These are phyloP conservation scores for Martes martes DNA, from an alignment of 2,113 vertebrate genomes.

Conservation along the genomic window DNA sequence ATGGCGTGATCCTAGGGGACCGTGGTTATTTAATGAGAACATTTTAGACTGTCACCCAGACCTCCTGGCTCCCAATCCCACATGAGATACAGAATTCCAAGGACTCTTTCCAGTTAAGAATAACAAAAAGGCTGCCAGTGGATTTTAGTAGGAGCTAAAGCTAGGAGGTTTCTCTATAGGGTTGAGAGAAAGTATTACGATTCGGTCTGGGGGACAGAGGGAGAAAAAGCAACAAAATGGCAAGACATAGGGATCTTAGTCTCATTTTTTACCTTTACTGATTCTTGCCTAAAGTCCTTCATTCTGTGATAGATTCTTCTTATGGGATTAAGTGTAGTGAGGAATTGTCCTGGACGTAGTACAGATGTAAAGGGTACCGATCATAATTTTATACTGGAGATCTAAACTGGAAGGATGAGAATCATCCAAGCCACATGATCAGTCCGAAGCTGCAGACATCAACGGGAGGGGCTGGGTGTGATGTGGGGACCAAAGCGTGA, in stretches of 20 bases:
- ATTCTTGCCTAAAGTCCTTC: background rate
- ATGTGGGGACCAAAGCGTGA: rapidly evolving
- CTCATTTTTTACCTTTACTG: background rate
- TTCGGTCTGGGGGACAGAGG: background rate
- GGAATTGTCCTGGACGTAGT: rapidly evolving
- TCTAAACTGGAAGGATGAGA: background rate
- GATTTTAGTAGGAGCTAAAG: background rate
- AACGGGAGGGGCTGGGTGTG: background rate
- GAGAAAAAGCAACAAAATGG: background rate
- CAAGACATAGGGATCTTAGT: background rate
- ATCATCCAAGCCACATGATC: background rate
- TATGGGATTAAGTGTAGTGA: background rate
- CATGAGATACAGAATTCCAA: background rate
- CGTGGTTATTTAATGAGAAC: background rate
- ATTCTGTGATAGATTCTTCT: background rate
- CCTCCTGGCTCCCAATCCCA: background rate
- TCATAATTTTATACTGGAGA: background rate
- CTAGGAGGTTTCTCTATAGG: background rate
- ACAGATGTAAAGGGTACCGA: background rate
- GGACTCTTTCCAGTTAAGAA: background rate
- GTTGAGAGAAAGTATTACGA: background rate
- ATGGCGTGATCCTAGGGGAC: background rate
- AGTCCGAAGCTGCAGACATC: background rate
- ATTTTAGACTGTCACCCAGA: background rate
- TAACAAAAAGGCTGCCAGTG: background rate